phyloP scores from a whole-genome alignment of 2,888 invertebrate species.

The Congeria kusceri region DNA sequence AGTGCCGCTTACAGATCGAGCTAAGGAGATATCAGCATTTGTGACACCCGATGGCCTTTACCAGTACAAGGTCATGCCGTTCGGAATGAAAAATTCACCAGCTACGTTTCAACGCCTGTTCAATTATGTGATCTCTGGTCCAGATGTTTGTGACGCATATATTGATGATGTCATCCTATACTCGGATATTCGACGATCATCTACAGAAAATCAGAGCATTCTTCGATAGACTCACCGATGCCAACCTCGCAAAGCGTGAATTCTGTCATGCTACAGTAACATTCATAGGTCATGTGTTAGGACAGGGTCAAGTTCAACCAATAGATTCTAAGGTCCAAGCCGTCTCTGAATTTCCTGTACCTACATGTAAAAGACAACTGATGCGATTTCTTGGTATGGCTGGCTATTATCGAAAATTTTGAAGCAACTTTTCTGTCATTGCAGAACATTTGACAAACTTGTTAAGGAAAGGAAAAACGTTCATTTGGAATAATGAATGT shows the following conservation, averaged over 20 bases:
- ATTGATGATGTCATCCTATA: constrained; percentile 55
- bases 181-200: constrained; percentile 43
- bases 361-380: constrained; percentile 10
- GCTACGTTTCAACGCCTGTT: constrained; percentile 62
- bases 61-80: constrained; percentile 64
- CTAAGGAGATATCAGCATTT: constrained; percentile 65
- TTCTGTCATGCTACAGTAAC: constrained; percentile 46
- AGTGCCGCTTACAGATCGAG: constrained; percentile 60
- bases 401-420: constrained; percentile 37
- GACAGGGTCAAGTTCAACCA: constrained; percentile 50
- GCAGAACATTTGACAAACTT: constrained; percentile 28
- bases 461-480: not conserved
- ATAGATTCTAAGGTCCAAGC: constrained; percentile 37
- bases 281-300: constrained; percentile 60
- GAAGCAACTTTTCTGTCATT: constrained; percentile 40
- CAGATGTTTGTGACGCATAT: constrained; percentile 46
- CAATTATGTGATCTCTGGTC: constrained; percentile 26
- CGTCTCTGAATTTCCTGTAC: constrained; percentile 34
- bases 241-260: constrained; percentile 36
- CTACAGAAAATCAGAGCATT: constrained; percentile 24
- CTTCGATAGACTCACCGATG: constrained; percentile 21
- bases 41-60: constrained; percentile 54
- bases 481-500: not conserved
- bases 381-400: constrained; percentile 32
- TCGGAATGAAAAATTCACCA: constrained; percentile 63